phyloP scores from a whole-genome alignment of 2,888 invertebrate species.

The Stomorhina lunata region DNA sequence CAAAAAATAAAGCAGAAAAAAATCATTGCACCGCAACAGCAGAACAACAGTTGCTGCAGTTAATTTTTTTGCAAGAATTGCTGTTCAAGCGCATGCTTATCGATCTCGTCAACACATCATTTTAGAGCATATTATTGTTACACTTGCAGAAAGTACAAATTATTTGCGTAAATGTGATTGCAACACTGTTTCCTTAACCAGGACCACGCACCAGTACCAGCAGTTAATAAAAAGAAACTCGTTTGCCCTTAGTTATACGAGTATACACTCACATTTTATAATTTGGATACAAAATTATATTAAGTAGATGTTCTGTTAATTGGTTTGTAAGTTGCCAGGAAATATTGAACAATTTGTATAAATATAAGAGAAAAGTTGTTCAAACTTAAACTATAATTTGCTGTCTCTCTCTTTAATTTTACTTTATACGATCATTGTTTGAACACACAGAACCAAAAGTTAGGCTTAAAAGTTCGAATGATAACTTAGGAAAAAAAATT shows the following conservation, averaged over 20 bases:
- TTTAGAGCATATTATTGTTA: slow-evolving; percentile 44
- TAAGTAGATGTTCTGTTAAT: too few relatives aligned
- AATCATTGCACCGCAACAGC: slow-evolving; percentile 43
- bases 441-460: too few relatives aligned
- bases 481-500: too few relatives aligned
- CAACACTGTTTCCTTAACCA: slow-evolving; percentile 15
- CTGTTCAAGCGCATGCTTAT: slow-evolving; percentile 60
- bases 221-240: neutral
- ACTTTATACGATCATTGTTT: too few relatives aligned
- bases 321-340: too few relatives aligned
- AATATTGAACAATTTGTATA: too few relatives aligned
- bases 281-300: neutral
- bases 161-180: neutral
- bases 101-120: slow-evolving; percentile 65
- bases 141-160: slow-evolving; percentile 52
- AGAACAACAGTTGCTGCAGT: slow-evolving; percentile 6
- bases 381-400: too few relatives aligned
- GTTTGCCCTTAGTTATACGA: neutral
- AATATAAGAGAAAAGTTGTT: too few relatives aligned
- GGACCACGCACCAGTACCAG: neutral
- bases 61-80: slow-evolving; percentile 1
- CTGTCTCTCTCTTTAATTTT: too few relatives aligned
- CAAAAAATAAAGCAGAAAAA: slow-evolving; percentile 7
- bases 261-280: neutral
- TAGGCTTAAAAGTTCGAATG: too few relatives aligned